A percentile compares a stretch with the other conserved stretches of the same genome.
phyloP scores from a whole-genome alignment of 2,888 invertebrate species.

The Coremacera marginata region DNA sequence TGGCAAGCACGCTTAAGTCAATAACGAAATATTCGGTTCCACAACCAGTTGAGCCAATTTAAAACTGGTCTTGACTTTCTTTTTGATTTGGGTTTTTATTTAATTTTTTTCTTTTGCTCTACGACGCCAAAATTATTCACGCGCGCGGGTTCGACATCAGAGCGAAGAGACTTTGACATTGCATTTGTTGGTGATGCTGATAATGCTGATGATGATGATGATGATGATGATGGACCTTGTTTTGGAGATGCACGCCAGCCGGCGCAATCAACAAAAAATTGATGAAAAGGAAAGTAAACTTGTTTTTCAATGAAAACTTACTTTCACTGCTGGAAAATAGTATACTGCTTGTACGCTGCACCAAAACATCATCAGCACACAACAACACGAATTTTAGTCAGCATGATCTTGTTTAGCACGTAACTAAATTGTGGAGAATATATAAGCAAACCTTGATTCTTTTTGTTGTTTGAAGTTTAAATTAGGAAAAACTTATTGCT shows the following conservation, averaged over 20 bases:
- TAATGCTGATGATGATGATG: neutral
- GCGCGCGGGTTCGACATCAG: neutral
- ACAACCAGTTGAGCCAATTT: conserved; percentile 18
- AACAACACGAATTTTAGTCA: neutral
- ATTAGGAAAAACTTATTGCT: too few relatives aligned
- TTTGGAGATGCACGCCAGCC: neutral
- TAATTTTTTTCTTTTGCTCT: too few relatives aligned
- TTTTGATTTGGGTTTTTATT: neutral
- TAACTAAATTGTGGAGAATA: too few relatives aligned
- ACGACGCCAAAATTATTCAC: neutral
- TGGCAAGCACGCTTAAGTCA: too few relatives aligned
- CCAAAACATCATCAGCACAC: neutral
- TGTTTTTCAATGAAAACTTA: conserved; percentile 24
- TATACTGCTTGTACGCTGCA: neutral
- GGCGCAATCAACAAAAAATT: neutral
- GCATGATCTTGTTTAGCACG: neutral
- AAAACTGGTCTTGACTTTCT: conserved; percentile 20
- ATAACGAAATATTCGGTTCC: neutral
- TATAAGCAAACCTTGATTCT: too few relatives aligned
- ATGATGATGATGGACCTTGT: conserved; percentile 7
- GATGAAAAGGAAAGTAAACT: conserved; percentile 34
- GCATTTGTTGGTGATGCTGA: conserved; percentile 4
- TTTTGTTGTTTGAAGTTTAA: too few relatives aligned
- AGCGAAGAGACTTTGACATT: conserved; percentile 25
- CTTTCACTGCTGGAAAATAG: conserved; percentile 29